Evolutionary conservation across 1,140 invertebrate genomes (phyloP).

Genomic region (Bombus haemorrhoidalis): DNA sequence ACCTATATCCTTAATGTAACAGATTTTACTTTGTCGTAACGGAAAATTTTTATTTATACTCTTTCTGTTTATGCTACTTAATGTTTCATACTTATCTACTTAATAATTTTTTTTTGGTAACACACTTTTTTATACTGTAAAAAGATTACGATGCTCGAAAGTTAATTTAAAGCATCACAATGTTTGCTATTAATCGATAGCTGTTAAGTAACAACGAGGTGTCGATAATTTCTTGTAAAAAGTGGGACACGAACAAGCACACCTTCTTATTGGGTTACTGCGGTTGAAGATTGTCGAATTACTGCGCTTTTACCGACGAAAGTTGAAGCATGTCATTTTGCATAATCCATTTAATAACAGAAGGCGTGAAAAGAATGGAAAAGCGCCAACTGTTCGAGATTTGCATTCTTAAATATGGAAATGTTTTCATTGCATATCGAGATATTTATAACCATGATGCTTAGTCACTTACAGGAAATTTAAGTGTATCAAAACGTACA

Average conservation of each 20-base stretch:
- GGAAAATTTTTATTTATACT: no score
- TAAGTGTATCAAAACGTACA: background rate
- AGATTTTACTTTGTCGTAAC: no score
- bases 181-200: conserved; percentile 41
- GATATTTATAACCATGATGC: background rate
- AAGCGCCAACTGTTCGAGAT: background rate
- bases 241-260: conserved; percentile 35
- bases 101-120: no score
- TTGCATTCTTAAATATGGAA: no score
- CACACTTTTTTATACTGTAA: background rate
- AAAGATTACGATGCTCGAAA: background rate
- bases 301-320: conserved; percentile 49
- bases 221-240: conserved; percentile 64
- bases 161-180: conserved; percentile 24
- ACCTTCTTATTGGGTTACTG: conserved; percentile 42
- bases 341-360: conserved; percentile 45
- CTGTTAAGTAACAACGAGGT: conserved; percentile 44
- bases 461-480: background rate
- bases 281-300: conserved; percentile 39
- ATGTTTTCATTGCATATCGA: background rate
- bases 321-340: conserved; percentile 32
- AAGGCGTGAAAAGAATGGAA: background rate
- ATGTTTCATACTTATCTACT: no score
- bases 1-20: no score
- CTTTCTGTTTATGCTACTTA: no score